Base-by-base conservation (phyloP, 1,140 invertebrate species). In the Ceratosolen solmsi region DNA sequence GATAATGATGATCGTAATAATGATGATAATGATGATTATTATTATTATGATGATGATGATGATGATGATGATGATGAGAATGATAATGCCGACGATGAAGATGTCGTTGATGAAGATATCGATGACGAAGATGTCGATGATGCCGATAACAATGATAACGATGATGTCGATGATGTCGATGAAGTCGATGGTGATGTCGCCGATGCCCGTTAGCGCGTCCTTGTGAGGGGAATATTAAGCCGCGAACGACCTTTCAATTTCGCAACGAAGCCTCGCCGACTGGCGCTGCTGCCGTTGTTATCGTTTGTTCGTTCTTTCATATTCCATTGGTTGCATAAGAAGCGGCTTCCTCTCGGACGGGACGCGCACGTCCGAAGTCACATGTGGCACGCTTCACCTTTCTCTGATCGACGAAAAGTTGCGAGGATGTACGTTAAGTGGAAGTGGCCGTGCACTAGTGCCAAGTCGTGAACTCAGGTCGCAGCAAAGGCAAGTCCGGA, bases 381-480 rank as follows among this genome's bases (percentile, higher is more conserved):
- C 75, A 77, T 77, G 75, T 77, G 60, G 60, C 60, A 33, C 56
- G n/a, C 13, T 1, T 68, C 33, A 68, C 20, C 20, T 38, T n/a
- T n/a, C 7, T 2, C 13, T 58, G 56, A 51, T 65, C 22, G 17
- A 15, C 58, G 13, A 13, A 25, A 46, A 65, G 56, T n/a, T n/a
- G 63, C 41, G 33, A 79, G 77, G 33, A 79, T 79, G 65, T 79
- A 71, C 77, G 77, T 71, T 71, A 56, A 79, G 77, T 79, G 77
- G 77, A 79, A 79, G 65, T 71, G 63, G 17, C 36, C 20, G 9
- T 22, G 51, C 30, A 60, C 3, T 22, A 11, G 13, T 56, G 77
- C n/a, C 51, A 54, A 30, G 33, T 79, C 77, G 65, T 79, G 77
- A 79, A 79, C 77, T 71, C 30, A 51, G 25, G n/a, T n/a, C n/a